These are phyloP conservation scores for Cephalopterus ornatus DNA, from an alignment of 2,113 vertebrate genomes.

Conservation along the genomic window DNA sequence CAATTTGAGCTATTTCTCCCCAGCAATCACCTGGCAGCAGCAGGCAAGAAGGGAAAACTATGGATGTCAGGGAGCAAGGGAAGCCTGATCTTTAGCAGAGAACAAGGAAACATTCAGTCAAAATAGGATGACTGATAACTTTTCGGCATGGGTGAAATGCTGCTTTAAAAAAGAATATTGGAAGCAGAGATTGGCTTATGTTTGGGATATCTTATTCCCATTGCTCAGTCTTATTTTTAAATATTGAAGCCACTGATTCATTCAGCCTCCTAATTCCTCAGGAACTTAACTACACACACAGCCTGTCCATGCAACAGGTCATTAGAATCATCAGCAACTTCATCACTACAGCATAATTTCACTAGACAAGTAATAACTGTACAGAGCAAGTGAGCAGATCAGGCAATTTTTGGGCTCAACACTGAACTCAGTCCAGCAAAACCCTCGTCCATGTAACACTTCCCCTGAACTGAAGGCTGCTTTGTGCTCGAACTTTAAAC, in stretches of 20 bases:
- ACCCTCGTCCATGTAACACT: neutral
- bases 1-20: neutral
- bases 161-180: neutral
- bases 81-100: neutral
- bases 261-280: neutral
- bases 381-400: neutral
- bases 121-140: neutral
- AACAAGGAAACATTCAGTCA: neutral
- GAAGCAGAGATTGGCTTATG: neutral
- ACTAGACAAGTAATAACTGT: neutral
- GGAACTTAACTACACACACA: neutral
- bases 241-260: neutral
- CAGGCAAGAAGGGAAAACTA: neutral
- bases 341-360: neutral
- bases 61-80: neutral
- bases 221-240: neutral
- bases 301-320: neutral
- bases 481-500: neutral
- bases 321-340: neutral
- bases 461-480: neutral
- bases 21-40: neutral
- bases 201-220: neutral
- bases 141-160: neutral
- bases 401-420: neutral
- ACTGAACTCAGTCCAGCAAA: neutral